phyloP scores from a whole-genome alignment of 64 coral and sea anemone genomes.

The Hydrozoanthus tunicans region DNA sequence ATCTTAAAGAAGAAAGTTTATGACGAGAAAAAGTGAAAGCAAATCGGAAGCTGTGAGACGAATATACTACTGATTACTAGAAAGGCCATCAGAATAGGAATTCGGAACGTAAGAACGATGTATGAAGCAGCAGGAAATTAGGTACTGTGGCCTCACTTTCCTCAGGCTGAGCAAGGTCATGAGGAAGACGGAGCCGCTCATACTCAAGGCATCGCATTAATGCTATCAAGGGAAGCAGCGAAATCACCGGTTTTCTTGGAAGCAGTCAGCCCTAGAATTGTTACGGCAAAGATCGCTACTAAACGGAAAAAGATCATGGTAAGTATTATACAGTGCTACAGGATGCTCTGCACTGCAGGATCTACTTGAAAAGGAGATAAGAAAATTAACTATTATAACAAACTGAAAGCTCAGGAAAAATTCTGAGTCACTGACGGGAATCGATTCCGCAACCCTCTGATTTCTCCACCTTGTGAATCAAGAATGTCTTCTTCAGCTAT shows the following conservation, averaged over 20 bases:
- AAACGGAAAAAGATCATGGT: no score
- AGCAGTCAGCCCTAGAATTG: no score
- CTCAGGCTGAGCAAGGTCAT: constrained; percentile 24
- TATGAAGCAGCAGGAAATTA: constrained; percentile 16
- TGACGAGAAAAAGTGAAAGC: constrained; percentile 23
- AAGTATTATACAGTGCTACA: no score
- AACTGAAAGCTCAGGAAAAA: no score
- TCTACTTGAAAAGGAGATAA: no score
- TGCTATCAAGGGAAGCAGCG: not conserved
- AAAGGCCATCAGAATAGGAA: constrained; percentile 20
- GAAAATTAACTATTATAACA: not conserved
- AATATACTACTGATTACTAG: constrained; percentile 34
- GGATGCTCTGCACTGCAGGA: no score
- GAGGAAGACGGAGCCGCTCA: not conserved
- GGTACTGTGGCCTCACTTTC: not conserved
- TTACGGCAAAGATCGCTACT: no score
- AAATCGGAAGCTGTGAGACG: constrained; percentile 1
- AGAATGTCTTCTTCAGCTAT: no score
- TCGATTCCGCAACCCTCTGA: no score
- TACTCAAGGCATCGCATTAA: not conserved
- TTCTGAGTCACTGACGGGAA: no score
- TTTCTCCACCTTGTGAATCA: not conserved
- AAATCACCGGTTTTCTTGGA: not conserved
- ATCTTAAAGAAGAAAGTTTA: not conserved
- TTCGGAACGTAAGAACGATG: not conserved